Conservation (phyloP, 2,797 vertebrate genomes). For the Tokudaia tokunoshimensis region DNA sequence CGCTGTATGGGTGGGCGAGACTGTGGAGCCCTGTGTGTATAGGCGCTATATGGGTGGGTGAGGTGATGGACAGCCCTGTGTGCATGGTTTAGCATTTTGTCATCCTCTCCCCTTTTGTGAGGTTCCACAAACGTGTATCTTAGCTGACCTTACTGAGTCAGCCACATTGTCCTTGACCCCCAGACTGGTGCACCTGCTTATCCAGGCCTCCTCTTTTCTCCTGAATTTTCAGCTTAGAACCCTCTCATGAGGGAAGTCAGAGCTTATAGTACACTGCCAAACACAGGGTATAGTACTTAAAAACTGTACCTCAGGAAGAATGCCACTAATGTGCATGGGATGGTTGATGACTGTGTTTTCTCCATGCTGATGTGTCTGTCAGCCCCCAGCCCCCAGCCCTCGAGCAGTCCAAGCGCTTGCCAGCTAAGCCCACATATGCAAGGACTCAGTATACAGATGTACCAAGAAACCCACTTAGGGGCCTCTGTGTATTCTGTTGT, state of each 20-base stretch:
- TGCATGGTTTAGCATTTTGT: not conserved
- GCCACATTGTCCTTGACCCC: not conserved
- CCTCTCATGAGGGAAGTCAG: not conserved
- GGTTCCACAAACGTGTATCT: not conserved
- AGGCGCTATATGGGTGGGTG: not conserved
- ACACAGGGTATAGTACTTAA: not conserved
- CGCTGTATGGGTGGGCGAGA: no score
- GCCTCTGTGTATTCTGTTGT: slow-evolving; percentile 39
- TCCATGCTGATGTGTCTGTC: not conserved
- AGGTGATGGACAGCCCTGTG: no score
- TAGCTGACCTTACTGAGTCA: no score
- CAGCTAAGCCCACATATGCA: rapidly evolving
- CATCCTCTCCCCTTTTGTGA: not conserved
- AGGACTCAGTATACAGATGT: rapidly evolving
- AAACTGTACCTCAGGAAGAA: not conserved
- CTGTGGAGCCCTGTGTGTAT: no score
- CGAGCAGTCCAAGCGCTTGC: rapidly evolving
- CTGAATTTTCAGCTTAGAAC: rapidly evolving
- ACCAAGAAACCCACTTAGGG: rapidly evolving
- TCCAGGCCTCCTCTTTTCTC: not conserved
- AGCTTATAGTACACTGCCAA: no score
- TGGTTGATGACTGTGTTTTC: rapidly evolving
- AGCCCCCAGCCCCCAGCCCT: rapidly evolving
- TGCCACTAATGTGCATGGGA: rapidly evolving
- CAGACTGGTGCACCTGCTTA: not conserved